Evolutionary conservation across 2,797 vertebrate genomes (phyloP), one percentile per base, ranked within the genome.

Genomic region (Lithobates pipiens): DNA sequence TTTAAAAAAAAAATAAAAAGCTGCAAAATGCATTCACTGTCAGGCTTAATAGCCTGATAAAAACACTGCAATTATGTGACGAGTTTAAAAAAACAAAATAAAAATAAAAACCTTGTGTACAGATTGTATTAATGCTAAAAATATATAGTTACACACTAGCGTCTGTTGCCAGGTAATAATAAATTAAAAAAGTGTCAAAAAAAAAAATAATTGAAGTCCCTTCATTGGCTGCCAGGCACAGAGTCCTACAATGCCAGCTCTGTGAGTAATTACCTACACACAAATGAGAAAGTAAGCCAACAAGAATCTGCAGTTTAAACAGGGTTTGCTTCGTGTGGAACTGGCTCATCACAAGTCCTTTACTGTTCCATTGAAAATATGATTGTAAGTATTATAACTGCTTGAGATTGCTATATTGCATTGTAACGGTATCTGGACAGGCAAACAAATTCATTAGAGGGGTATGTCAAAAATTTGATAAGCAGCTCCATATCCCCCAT

Each of bases 51-150:
- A 78, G 39, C 75, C 80, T 16, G 75, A 80, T 76, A 77, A 87
- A 83, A 87, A 87, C 85, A 87, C 80, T 87, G 85, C 85, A 83
- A 87, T 75, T 83, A 80, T 57, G 80, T 82, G 32, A 86, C 73
- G 65, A 36, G 74, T 77, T 68, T 67, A 82, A 82, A 78, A 73
- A 81, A 77, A 42, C 39, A 75, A 85, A 54, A 3, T 1, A 32
- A 32, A 32, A 32, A 32, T 3, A 79, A 84, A 80, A 76, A 76
- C 2, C 54, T 21, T 63, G 61, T 83, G 82, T 80, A 83, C 75
- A 87, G 79, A 76, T 71, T 79, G 73, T 71, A 83, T 65, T 68
- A 83, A 78, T 69, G 76, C 76, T 86, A 79, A 86, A 86, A 80
- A 79, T 76, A 83, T 83, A 83, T 67, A 86, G 70, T 46, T 77